These are phyloP conservation scores for Lates calcarifer DNA, from an alignment of 2,113 vertebrate genomes.

Conservation along the genomic window DNA sequence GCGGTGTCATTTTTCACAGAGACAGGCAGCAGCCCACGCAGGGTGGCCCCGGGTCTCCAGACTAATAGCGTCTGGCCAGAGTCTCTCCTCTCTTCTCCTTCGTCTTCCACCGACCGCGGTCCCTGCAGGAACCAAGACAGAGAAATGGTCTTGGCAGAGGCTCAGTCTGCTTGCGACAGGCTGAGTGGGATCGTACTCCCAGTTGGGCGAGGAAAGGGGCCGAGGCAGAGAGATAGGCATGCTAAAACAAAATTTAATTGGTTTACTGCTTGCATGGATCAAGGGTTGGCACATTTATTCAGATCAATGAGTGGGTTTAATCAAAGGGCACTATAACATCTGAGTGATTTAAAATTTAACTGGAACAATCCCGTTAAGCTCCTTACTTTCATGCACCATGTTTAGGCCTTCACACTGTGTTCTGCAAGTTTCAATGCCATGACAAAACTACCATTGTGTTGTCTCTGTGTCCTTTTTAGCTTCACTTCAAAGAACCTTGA, in stretches of 20 bases:
- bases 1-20: slow-evolving; percentile 80
- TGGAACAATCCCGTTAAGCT: slow-evolving; percentile 58
- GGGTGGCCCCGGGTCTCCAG: slow-evolving; percentile 74
- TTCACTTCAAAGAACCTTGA: slow-evolving; percentile 76
- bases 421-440: slow-evolving; percentile 29
- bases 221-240: slow-evolving; percentile 38
- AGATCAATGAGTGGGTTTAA: slow-evolving; percentile 62
- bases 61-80: slow-evolving; percentile 79
- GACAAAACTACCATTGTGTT: slow-evolving; percentile 49
- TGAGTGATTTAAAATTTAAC: slow-evolving; percentile 53
- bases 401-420: slow-evolving; percentile 38
- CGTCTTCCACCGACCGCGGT: slow-evolving; percentile 31
- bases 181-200: slow-evolving; percentile 49
- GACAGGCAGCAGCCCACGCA: slow-evolving; percentile 76
- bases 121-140: slow-evolving; percentile 50
- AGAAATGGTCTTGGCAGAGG: slow-evolving; percentile 61
- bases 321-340: slow-evolving; percentile 61
- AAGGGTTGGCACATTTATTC: slow-evolving; percentile 53
- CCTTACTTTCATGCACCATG: slow-evolving; percentile 33
- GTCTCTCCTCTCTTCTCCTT: slow-evolving; percentile 46
- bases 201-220: slow-evolving; percentile 30
- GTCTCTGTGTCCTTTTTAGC: slow-evolving; percentile 70
- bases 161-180: slow-evolving; percentile 13
- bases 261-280: slow-evolving; percentile 50
- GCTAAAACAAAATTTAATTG: slow-evolving; percentile 58